phyloP scores from a whole-genome alignment of 2,888 invertebrate species.

The Rosalia funebris region DNA sequence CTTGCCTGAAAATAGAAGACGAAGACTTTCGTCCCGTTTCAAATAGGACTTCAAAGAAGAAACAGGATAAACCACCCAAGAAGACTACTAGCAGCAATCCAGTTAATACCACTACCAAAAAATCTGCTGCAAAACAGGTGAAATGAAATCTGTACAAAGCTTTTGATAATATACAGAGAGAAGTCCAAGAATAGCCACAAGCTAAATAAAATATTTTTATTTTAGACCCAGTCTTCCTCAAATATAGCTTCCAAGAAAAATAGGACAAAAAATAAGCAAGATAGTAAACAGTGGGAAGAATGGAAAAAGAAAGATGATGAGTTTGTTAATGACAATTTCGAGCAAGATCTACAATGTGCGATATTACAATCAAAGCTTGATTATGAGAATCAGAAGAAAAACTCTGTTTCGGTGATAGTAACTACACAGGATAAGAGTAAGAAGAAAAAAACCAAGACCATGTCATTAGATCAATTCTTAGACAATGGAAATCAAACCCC shows the following conservation, averaged over 20 bases:
- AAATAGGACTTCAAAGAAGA: conserved; percentile 55
- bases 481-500: conserved; percentile 43
- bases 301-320: conserved; percentile 79
- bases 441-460: conserved; percentile 75
- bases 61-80: conserved; percentile 35
- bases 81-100: conserved; percentile 12
- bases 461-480: conserved; percentile 80
- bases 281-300: conserved; percentile 75
- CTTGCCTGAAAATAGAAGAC: conserved; percentile 78
- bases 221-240: conserved; percentile 34
- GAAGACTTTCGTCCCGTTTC: conserved; percentile 70
- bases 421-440: conserved; percentile 61
- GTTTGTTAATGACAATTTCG: conserved; percentile 72
- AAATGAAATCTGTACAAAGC: not conserved
- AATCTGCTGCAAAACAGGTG: conserved; percentile 32
- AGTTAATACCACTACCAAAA: conserved; percentile 30
- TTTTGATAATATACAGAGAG: too few relatives aligned
- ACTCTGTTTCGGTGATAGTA: conserved; percentile 62
- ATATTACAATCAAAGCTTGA: conserved; percentile 79
- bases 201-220: too few relatives aligned
- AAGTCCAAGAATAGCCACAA: too few relatives aligned
- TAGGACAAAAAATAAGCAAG: conserved; percentile 66
- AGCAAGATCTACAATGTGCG: conserved; percentile 72
- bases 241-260: conserved; percentile 52
- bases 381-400: conserved; percentile 71